phyloP scores from a whole-genome alignment of 2,113 vertebrate genomes.

The Sclerurus mexicanus region DNA sequence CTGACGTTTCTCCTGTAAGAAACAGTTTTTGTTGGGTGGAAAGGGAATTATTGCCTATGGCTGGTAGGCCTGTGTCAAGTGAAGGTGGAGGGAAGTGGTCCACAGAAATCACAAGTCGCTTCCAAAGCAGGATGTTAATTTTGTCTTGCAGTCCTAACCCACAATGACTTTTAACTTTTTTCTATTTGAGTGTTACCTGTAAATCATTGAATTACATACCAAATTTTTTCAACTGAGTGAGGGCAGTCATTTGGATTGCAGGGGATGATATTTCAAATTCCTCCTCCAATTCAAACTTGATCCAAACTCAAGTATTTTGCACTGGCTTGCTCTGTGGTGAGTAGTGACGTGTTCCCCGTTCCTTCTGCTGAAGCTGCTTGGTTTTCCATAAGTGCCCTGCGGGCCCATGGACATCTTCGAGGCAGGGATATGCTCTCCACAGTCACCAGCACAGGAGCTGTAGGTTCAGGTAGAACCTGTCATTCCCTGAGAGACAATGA shows the following conservation, averaged over 20 bases:
- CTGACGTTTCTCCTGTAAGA: not conserved
- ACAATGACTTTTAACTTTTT: not conserved
- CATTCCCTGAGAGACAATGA: not conserved
- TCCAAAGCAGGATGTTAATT: not conserved
- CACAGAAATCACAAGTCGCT: not conserved
- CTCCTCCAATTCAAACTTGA: not conserved
- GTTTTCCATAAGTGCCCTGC: not conserved
- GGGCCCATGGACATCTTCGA: rapidly evolving
- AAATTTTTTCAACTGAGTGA: not conserved
- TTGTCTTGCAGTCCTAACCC: not conserved
- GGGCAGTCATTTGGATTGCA: not conserved
- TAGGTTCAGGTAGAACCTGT: not conserved
- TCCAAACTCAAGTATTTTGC: not conserved
- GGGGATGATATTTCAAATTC: not conserved
- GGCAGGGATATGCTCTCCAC: not conserved
- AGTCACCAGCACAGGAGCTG: not conserved
- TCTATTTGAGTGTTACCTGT: not conserved
- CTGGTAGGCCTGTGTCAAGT: not conserved
- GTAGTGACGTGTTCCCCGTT: not conserved
- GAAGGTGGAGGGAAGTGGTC: not conserved
- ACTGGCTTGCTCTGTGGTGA: not conserved
- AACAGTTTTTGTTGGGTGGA: not conserved
- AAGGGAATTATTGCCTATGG: not conserved
- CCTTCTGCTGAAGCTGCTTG: not conserved
- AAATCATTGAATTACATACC: not conserved